phyloP scores from a whole-genome alignment of 2,797 vertebrate genomes.

The Paratrypauchen microcephalus region DNA sequence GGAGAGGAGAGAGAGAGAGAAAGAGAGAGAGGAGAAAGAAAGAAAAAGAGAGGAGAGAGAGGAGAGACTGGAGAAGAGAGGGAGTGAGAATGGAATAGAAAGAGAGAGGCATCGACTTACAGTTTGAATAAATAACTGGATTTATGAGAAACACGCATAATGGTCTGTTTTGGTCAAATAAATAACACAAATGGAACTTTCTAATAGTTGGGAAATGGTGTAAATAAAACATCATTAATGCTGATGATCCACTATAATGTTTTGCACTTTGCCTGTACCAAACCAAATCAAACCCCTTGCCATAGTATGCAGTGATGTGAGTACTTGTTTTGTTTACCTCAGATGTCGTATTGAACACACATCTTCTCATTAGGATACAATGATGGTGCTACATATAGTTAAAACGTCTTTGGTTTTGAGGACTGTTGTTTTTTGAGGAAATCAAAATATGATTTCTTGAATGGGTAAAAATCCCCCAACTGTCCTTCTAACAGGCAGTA shows the following conservation, averaged over 20 bases:
- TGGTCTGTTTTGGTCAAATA: not conserved
- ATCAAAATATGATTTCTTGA: not conserved
- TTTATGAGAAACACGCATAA: conserved; percentile 17
- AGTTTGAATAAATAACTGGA: not conserved
- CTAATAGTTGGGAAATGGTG: not conserved
- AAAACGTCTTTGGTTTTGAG: not conserved
- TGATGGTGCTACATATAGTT: not conserved
- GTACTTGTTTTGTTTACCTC: too few species aligned
- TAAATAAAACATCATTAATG: not conserved
- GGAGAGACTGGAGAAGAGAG: too few species aligned
- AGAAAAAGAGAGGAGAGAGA: too few species aligned
- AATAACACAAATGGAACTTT: not conserved
- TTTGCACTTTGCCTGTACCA: not conserved
- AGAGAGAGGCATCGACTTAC: conserved; percentile 2
- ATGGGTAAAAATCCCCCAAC: not conserved
- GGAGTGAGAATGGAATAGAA: not conserved
- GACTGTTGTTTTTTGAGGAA: not conserved
- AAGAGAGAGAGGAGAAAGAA: too few species aligned
- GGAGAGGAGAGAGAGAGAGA: conserved; percentile 1
- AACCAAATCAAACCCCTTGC: not conserved
- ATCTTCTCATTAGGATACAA: too few species aligned
- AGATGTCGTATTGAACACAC: too few species aligned
- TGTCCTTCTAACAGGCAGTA: not conserved
- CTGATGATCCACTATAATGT: not conserved
- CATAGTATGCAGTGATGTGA: not conserved